phyloP scores from a whole-genome alignment of 2,113 vertebrate species.

The Ellobius talpinus region DNA sequence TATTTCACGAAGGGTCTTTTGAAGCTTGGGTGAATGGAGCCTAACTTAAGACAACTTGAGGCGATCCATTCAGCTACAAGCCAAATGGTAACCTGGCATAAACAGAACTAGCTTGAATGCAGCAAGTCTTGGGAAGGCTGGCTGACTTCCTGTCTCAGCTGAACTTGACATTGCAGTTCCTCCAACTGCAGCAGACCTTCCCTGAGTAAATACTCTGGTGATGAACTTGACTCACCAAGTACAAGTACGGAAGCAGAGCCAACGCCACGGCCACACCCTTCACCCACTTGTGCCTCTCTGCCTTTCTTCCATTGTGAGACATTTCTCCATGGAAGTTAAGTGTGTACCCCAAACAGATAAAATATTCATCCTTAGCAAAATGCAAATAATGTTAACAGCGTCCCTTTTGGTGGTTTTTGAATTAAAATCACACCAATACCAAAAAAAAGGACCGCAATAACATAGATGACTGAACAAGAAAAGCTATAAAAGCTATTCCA shows the following conservation, averaged over 20 bases:
- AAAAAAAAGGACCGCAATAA: not conserved
- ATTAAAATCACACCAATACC: not conserved
- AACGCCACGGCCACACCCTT: not conserved
- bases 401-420: constrained; percentile 14
- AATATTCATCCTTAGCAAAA: constrained; percentile 18
- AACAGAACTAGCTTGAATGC: not conserved
- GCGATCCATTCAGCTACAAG: constrained; percentile 7
- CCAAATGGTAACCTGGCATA: not conserved
- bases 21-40: not conserved
- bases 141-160: constrained; percentile 38
- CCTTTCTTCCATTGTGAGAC: not conserved
- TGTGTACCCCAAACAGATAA: not conserved
- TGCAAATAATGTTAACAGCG: not conserved
- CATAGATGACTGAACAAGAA: constrained; percentile 33
- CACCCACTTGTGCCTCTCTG: not conserved
- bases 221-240: not conserved
- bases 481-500: not conserved
- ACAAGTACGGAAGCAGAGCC: not conserved
- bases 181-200: not conserved
- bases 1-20: not conserved
- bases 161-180: constrained; percentile 53
- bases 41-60: constrained; percentile 25
- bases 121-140: not conserved
- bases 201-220: not conserved
- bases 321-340: not conserved